Evolutionary conservation across 2,113 vertebrate species (phyloP).

Genomic region (Salvelinus namaycush): DNA sequence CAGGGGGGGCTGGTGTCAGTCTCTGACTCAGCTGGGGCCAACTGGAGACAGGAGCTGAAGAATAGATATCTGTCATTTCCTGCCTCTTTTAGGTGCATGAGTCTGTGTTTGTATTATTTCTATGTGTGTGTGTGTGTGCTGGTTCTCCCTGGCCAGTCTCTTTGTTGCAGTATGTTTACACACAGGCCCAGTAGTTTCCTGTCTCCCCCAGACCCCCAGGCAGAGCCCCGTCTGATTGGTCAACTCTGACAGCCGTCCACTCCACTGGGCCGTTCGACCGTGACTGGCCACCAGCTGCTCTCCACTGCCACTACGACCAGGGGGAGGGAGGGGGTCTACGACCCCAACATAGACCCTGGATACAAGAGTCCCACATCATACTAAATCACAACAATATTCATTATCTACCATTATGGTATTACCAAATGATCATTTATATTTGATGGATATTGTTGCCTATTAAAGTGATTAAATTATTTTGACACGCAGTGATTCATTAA

Average conservation of each 20-base stretch:
- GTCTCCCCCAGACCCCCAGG: constrained; percentile 71
- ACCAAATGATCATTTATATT: no score
- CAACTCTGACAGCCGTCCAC: constrained; percentile 58
- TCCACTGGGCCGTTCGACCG: constrained; percentile 48
- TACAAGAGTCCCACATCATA: no score
- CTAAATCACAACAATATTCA: no score
- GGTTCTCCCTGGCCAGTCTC: constrained; percentile 75
- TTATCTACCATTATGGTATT: no score
- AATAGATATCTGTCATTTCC: constrained; percentile 40
- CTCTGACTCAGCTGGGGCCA: constrained; percentile 1
- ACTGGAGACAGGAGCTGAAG: not conserved
- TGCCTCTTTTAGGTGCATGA: constrained; percentile 42
- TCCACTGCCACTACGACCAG: constrained; percentile 52
- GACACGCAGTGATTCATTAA: no score
- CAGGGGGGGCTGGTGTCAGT: constrained; percentile 15
- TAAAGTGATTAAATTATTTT: no score
- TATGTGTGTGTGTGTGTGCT: constrained; percentile 11
- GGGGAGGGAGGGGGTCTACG: constrained; percentile 1
- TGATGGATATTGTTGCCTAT: no score
- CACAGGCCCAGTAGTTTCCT: constrained; percentile 82
- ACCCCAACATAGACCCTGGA: no score
- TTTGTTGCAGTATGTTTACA: constrained; percentile 81
- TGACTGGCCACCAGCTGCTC: constrained; percentile 81
- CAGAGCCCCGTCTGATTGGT: constrained; percentile 66
- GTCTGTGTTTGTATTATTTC: constrained; percentile 19